A percentile compares a stretch with the other conserved stretches of the same genome.
Conservation (phyloP, 2,888 invertebrate genomes). For the Drosophila antonietae region DNA sequence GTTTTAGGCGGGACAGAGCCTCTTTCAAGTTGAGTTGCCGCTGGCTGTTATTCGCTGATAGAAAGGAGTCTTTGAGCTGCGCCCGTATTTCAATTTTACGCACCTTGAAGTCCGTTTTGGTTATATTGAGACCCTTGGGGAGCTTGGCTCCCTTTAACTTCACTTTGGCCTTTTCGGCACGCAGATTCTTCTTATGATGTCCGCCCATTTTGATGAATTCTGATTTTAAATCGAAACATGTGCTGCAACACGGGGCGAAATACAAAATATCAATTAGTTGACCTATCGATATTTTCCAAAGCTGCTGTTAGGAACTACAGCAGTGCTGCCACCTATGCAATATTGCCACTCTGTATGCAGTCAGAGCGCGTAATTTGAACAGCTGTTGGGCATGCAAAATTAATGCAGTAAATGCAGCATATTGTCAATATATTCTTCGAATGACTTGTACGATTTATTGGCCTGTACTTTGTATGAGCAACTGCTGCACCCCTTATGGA, state of each 20-base stretch:
- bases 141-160: slow-evolving; percentile 93
- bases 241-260: slow-evolving; percentile 16
- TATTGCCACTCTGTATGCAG: neutral
- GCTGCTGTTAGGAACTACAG: neutral
- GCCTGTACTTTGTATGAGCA: neutral
- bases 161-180: slow-evolving; percentile 94
- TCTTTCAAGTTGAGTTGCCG: slow-evolving; percentile 79
- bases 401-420: neutral
- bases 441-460: neutral
- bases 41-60: slow-evolving; percentile 23
- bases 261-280: neutral
- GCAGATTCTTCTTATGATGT: slow-evolving; percentile 90
- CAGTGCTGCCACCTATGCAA: slow-evolving; percentile 6
- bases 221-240: slow-evolving; percentile 34
- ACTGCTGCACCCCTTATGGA: slow-evolving; percentile 12
- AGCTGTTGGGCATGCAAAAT: neutral
- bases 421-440: neutral
- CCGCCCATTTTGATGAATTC: slow-evolving; percentile 77
- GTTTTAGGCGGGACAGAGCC: slow-evolving; percentile 85
- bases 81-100: slow-evolving; percentile 93
- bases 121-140: slow-evolving; percentile 95
- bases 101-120: slow-evolving; percentile 94
- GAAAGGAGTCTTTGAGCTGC: slow-evolving; percentile 85
- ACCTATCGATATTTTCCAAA: slow-evolving; percentile 15
- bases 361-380: slow-evolving; percentile 6